Percentiles rank a stretch among this genome's conserved stretches.
These are phyloP conservation scores for Himalopsyche anomala DNA, from an alignment of 2,888 invertebrate genomes.

Conservation along the genomic window DNA sequence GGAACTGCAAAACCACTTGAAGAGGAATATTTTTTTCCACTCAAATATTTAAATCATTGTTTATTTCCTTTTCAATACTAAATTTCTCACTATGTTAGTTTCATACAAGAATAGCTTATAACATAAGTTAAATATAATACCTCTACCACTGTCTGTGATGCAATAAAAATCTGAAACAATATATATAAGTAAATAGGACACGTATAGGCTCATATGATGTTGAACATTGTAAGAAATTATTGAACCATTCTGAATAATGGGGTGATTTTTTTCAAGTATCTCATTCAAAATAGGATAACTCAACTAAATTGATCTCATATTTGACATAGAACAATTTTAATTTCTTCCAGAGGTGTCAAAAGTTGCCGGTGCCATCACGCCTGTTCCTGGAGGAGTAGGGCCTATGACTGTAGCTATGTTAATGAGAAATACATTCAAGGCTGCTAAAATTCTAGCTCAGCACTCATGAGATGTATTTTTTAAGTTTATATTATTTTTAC, in stretches of 20 bases:
- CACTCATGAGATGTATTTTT: not conserved
- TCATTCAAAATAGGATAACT: not conserved
- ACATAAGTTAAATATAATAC: too few relatives aligned
- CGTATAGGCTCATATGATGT: not conserved
- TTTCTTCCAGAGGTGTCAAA: slow-evolving; percentile 81
- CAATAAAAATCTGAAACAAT: too few relatives aligned
- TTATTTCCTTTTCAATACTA: too few relatives aligned
- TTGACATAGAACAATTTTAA: not conserved
- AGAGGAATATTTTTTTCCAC: too few relatives aligned
- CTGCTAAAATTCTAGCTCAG: slow-evolving; percentile 75
- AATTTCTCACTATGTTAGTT: too few relatives aligned
- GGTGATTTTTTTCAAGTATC: slow-evolving; percentile 28
- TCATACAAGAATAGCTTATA: too few relatives aligned
- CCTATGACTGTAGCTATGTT: slow-evolving; percentile 97
- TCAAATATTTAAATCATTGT: too few relatives aligned
- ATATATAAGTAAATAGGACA: too few relatives aligned
- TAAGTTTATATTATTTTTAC: not conserved
- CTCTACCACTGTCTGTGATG: too few relatives aligned
- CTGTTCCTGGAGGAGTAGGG: slow-evolving; percentile 94
- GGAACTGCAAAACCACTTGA: too few relatives aligned
- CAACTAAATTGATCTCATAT: not conserved
- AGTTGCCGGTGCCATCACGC: slow-evolving; percentile 90
- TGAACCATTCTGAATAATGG: not conserved
- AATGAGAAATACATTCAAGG: slow-evolving; percentile 91
- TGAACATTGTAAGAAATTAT: not conserved